Percentiles rank a stretch among this genome's conserved stretches.
These are phyloP conservation scores for Eumeta japonica DNA, from an alignment of 1,140 invertebrate genomes.

Conservation along the genomic window DNA sequence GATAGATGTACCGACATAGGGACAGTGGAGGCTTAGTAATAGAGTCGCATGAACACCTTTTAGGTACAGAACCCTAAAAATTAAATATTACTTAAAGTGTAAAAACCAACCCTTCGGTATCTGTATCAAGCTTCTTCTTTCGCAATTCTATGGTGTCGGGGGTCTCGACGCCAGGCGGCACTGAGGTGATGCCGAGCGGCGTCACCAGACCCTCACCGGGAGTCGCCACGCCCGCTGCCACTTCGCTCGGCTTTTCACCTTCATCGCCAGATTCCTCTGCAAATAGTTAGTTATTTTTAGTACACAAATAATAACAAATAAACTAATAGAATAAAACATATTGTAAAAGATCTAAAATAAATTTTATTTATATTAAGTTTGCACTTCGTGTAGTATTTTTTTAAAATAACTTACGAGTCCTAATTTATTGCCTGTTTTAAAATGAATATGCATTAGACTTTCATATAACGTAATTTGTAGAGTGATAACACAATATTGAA, in stretches of 20 bases:
- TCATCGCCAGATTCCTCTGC: conserved; percentile 66
- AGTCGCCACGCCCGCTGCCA: conserved; percentile 70
- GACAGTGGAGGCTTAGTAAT: too few relatives aligned
- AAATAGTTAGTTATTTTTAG: background rate
- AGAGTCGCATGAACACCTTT: too few relatives aligned
- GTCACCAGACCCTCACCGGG: conserved; percentile 89
- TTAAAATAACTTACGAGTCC: background rate
- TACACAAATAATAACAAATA: background rate
- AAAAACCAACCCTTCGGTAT: conserved; percentile 84
- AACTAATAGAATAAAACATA: background rate
- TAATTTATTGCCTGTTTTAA: background rate
- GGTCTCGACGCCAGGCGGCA: conserved; percentile 94
- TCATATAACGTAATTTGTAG: too few relatives aligned
- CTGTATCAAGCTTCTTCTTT: conserved; percentile 95
- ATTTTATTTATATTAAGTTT: too few relatives aligned
- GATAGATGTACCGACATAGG: conserved; percentile 28
- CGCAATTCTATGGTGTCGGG: conserved; percentile 97
- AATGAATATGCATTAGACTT: too few relatives aligned
- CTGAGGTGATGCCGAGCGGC: conserved; percentile 91
- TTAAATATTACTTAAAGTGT: too few relatives aligned
- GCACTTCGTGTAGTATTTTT: background rate
- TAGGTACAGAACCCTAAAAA: too few relatives aligned
- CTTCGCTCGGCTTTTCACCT: conserved; percentile 71
- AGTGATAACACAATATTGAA: too few relatives aligned
- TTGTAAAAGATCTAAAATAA: too few relatives aligned